phyloP scores from a whole-genome alignment of 2,888 invertebrate species.

The Epirrita christyi region DNA sequence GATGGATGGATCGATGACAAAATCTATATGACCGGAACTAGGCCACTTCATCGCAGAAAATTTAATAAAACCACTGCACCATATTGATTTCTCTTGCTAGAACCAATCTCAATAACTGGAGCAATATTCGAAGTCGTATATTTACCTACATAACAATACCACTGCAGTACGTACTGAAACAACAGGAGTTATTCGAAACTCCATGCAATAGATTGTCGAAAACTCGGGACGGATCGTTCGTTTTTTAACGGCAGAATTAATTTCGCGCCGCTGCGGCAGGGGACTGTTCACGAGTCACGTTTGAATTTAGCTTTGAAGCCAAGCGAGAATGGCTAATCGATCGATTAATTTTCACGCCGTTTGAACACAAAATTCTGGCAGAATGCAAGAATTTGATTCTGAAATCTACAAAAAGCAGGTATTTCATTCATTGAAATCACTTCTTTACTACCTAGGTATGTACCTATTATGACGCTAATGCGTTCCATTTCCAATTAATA shows the following conservation, averaged over 20 bases:
- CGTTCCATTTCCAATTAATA: slow-evolving; percentile 13
- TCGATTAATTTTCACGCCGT: slow-evolving; percentile 79
- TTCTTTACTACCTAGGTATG: not conserved
- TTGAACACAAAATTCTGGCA: slow-evolving; percentile 68
- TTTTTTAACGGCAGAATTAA: slow-evolving; percentile 71
- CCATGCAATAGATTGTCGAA: slow-evolving; percentile 61
- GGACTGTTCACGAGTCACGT: slow-evolving; percentile 73
- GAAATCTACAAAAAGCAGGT: slow-evolving; percentile 18
- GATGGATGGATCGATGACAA: too few species aligned
- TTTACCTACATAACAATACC: slow-evolving; percentile 43
- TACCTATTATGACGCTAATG: slow-evolving; percentile 4
- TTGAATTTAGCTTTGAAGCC: slow-evolving; percentile 72
- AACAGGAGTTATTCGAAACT: slow-evolving; percentile 53
- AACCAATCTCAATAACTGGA: slow-evolving; percentile 42
- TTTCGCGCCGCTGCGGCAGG: slow-evolving; percentile 62
- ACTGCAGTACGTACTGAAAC: slow-evolving; percentile 47
- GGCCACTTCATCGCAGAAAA: not conserved
- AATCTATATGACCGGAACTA: too few species aligned
- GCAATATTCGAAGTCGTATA: slow-evolving; percentile 49
- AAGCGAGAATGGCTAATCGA: slow-evolving; percentile 78
- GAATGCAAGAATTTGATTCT: slow-evolving; percentile 58
- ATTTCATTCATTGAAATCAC: not conserved
- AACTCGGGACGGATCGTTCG: slow-evolving; percentile 53
- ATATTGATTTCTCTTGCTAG: slow-evolving; percentile 29
- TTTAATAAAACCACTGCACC: slow-evolving; percentile 17